A percentile compares a stretch with the other conserved stretches of the same genome.
phyloP scores from a whole-genome alignment of 2,113 vertebrate genomes.

The Podiceps cristatus region DNA sequence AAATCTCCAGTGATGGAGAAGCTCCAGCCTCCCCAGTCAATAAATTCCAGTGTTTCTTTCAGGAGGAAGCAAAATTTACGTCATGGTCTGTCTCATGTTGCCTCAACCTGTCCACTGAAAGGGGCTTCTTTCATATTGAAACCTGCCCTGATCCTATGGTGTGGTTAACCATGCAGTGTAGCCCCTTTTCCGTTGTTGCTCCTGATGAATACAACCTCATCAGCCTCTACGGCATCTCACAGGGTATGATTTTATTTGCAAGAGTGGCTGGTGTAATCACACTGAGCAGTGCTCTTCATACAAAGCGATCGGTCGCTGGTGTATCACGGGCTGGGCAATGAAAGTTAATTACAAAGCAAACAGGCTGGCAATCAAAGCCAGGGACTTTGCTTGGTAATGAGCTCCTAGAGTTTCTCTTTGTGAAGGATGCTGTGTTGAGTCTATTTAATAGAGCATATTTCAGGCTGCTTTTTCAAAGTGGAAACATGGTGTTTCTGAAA shows the following conservation, averaged over 20 bases:
- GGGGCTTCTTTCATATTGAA: background rate
- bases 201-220: background rate
- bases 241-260: background rate
- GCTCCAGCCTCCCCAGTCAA: background rate
- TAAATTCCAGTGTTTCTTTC: background rate
- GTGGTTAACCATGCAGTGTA: background rate
- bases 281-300: background rate
- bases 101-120: background rate
- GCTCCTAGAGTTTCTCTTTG: background rate
- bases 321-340: background rate
- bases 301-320: fast-evolving
- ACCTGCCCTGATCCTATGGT: background rate
- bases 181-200: background rate
- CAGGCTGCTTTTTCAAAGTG: background rate
- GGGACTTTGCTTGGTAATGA: background rate
- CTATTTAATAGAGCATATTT: background rate
- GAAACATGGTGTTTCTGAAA: background rate
- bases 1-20: background rate
- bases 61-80: background rate
- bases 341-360: background rate
- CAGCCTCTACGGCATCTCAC: background rate
- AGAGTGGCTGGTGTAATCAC: background rate
- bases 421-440: background rate
- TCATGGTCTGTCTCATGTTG: background rate
- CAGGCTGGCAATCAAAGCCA: background rate